These are phyloP conservation scores for Abscondita cerata DNA, from an alignment of 2,888 invertebrate species.

Conservation along the genomic window DNA sequence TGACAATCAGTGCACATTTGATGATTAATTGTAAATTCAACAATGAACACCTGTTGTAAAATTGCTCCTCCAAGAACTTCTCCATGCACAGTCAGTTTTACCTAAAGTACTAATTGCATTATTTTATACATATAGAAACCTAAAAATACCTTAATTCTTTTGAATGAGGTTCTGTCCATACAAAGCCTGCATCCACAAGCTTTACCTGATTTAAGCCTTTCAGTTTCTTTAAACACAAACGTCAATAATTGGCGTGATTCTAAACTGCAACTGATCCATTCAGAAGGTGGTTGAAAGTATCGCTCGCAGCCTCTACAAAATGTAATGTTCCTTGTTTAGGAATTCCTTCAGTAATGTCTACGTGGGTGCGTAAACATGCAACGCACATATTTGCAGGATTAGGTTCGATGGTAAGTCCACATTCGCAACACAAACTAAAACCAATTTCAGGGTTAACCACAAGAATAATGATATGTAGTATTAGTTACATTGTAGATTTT, in stretches of 20 bases:
- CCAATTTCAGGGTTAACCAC: background rate
- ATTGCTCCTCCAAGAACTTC: slow-evolving; percentile 92
- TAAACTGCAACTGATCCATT: slow-evolving; percentile 85
- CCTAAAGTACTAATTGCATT: slow-evolving; percentile 56
- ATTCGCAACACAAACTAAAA: slow-evolving; percentile 88
- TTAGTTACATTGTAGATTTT: too few species aligned
- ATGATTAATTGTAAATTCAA: slow-evolving; percentile 89
- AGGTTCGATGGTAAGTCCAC: slow-evolving; percentile 89
- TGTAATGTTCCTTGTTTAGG: slow-evolving; percentile 91
- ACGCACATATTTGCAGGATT: slow-evolving; percentile 99
- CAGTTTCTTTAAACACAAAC: slow-evolving; percentile 89
- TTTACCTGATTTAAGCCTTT: slow-evolving; percentile 90
- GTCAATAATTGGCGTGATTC: slow-evolving; percentile 91
- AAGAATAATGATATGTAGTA: too few species aligned
- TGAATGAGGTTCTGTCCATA: slow-evolving; percentile 99
- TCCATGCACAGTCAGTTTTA: slow-evolving; percentile 92
- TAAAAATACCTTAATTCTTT: slow-evolving; percentile 84
- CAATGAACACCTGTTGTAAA: slow-evolving; percentile 93
- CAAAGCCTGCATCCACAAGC: slow-evolving; percentile 93
- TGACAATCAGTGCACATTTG: slow-evolving; percentile 99
- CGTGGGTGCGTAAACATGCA: slow-evolving; percentile 86
- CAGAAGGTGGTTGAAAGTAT: slow-evolving; percentile 90
- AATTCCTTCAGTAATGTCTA: slow-evolving; percentile 96
- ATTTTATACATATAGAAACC: background rate
- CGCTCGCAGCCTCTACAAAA: slow-evolving; percentile 93